Percentiles rank a stretch among this genome's conserved stretches.
phyloP scores from a whole-genome alignment of 1,140 invertebrate genomes.

The Drosophila pseudoananassae region DNA sequence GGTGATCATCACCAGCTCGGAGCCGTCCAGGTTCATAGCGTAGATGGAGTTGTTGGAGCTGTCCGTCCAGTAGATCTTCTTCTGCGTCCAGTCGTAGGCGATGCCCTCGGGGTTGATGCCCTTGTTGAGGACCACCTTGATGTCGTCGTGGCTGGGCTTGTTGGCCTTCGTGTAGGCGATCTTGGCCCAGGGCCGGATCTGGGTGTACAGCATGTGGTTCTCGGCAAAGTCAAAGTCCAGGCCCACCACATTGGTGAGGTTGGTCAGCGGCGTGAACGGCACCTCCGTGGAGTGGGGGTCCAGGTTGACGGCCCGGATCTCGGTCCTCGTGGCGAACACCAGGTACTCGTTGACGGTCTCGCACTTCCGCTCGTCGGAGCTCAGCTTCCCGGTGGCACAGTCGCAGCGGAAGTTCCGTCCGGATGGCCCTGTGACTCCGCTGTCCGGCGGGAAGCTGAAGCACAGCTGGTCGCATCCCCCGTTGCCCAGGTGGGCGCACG shows the following conservation, averaged over 20 bases:
- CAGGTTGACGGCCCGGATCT: slow-evolving; percentile 93
- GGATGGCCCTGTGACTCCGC: slow-evolving; percentile 49
- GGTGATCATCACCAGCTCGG: slow-evolving; percentile 96
- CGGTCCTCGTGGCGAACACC: slow-evolving; percentile 95
- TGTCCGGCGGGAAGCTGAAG: slow-evolving; percentile 93
- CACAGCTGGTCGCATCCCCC: slow-evolving; percentile 97
- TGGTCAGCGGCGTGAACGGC: slow-evolving; percentile 94
- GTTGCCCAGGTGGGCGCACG: slow-evolving; percentile 90
- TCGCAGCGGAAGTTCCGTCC: slow-evolving; percentile 90
- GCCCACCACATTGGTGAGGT: slow-evolving; percentile 98
- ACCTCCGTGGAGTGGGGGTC: slow-evolving; percentile 91
- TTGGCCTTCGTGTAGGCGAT: slow-evolving; percentile 92
- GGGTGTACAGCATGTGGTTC: slow-evolving; percentile 94
- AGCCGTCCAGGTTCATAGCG: slow-evolving; percentile 95
- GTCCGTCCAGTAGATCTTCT: slow-evolving; percentile 99
- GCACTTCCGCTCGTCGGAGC: slow-evolving; percentile 89
- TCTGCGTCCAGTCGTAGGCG: slow-evolving; percentile 98
- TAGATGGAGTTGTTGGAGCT: slow-evolving; percentile 97
- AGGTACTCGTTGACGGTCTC: slow-evolving; percentile 93
- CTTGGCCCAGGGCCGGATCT: slow-evolving; percentile 95
- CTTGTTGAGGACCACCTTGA: slow-evolving; percentile 91
- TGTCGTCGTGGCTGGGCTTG: slow-evolving; percentile 86
- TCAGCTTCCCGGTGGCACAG: slow-evolving; percentile 93
- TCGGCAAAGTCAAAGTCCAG: slow-evolving; percentile 97
- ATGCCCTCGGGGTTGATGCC: slow-evolving; percentile 97